Evolutionary conservation across 2,113 vertebrate genomes (phyloP), one percentile per base, ranked within the genome.

Genomic region (Tyrannus savana): DNA sequence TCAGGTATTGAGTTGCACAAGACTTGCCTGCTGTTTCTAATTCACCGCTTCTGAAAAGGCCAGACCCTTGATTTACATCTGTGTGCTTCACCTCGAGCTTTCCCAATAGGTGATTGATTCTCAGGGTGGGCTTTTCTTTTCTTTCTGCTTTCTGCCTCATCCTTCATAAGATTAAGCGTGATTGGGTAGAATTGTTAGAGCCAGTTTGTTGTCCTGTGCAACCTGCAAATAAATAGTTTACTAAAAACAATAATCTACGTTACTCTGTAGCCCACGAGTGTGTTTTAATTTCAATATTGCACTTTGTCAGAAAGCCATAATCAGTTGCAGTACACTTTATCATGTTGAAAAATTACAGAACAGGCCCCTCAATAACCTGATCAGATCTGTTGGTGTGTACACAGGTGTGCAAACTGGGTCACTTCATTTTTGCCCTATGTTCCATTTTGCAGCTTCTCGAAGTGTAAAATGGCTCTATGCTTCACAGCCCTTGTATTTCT

Each of bases 1-100:
- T 67, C 83, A 95, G 91, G 73, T 78, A n/a, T 53, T 75, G 56
- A 90, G 84, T 90, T 93, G 86, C 80, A 28, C 66, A 81, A 90
- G 64, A 19, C 52, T 84, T 44, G 44, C 91, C 90, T 84, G 68
- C 89, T 95, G 73, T 75, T 92, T 67, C 35, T 47, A 44, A 84
- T 95, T 84, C 64, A 41, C 14, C 0, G 0, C 35, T 89, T 30
- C 47, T 92, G 84, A 90, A 92, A 87, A 96, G 76, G 58, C 46
- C 64, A 74, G 68, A 63, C 35, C 41, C 60, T 71, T 41, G 24
- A 71, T 90, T 86, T 90, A 19, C 56, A 77, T 63, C 46, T 42
- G 2, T 49, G 55, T 49, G 1, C 39, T 66, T 27, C 62, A 84
- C 64, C 50, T 55, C 31, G 6, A 56, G 86, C 55, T 87, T 92